Base-by-base conservation (phyloP, 1,140 invertebrate species). In the Drosophila pseudoananassae region DNA sequence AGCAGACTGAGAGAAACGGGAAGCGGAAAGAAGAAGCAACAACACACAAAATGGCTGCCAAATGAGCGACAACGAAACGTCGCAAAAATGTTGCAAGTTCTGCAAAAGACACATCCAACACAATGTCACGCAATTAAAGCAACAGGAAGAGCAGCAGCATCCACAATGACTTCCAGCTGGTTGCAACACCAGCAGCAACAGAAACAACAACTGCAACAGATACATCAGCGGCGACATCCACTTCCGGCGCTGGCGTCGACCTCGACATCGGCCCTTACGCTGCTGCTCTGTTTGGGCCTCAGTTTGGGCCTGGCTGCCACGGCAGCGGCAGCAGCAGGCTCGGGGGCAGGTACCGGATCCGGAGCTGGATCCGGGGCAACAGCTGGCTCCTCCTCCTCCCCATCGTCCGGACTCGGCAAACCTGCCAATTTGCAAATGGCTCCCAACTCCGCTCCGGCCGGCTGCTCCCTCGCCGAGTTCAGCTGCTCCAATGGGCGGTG, bases 401-500 rank as follows among this genome's bases (percentile, higher is more conserved):
- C 10, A 36, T 65, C 77, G 23, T 51, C 60, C 25, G 63, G 63
- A 14, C 61, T 61, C 27, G 75, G 54, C 66, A 78, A 78, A 77
- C 51, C 74, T 60, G 74, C 66, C 73, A 78, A 78, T 72, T 65
- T 77, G 45, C 74, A 78, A 78, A 61, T 77, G 72, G 66, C 43
- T 17, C 40, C 76, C 43, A 53, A 49, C 43, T 54, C 49, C 60
- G 52, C 49, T 38, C 8, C 54, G 15, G 17, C 74, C 5, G 69
- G 76, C 25, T 97, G 97, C 91, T 94, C 94, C 55, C 93, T 96
- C 76, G 96, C 95, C 55, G 96, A 98, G 91, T 97, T 95, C 92
- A 93, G 94, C 66, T 97, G 97, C 92, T 93, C 92, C 61, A 97
- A 97, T 92, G 95, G 95, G 56, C 94, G 94, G 76, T 98, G 97